These are phyloP conservation scores for Nemotelus pantherinus DNA, from an alignment of 2,888 invertebrate genomes.

Conservation along the genomic window DNA sequence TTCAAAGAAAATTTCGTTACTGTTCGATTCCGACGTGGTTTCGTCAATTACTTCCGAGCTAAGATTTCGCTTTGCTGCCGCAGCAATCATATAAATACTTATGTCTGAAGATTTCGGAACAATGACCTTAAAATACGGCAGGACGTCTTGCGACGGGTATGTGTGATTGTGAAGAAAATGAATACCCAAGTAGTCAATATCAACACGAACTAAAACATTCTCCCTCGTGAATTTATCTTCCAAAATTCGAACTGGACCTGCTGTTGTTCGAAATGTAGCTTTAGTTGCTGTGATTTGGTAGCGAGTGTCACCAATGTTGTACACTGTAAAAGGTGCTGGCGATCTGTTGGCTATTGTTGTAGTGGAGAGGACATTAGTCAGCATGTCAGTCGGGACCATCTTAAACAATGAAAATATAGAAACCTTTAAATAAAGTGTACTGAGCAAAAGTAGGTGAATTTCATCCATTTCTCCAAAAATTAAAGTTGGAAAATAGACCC, in stretches of 20 bases:
- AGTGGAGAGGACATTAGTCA: not conserved
- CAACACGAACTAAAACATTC: not conserved
- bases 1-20: not conserved
- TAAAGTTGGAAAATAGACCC: too few relatives aligned
- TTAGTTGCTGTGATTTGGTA: slow-evolving; percentile 22
- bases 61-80: not conserved
- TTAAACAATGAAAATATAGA: not conserved
- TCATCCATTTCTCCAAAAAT: too few relatives aligned
- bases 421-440: too few relatives aligned
- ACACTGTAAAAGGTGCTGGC: slow-evolving; percentile 17
- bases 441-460: too few relatives aligned
- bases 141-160: not conserved
- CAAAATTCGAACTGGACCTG: not conserved
- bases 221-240: slow-evolving; percentile 13
- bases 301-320: slow-evolving; percentile 40
- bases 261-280: slow-evolving; percentile 13
- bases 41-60: not conserved
- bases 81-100: not conserved
- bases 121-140: not conserved
- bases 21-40: not conserved
- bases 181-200: slow-evolving; percentile 13
- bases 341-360: not conserved
- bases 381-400: not conserved
- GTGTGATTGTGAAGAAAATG: slow-evolving; percentile 29
- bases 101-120: not conserved